phyloP scores from a whole-genome alignment of 2,888 invertebrate genomes.

The Gastracanthus pulcherrimus region DNA sequence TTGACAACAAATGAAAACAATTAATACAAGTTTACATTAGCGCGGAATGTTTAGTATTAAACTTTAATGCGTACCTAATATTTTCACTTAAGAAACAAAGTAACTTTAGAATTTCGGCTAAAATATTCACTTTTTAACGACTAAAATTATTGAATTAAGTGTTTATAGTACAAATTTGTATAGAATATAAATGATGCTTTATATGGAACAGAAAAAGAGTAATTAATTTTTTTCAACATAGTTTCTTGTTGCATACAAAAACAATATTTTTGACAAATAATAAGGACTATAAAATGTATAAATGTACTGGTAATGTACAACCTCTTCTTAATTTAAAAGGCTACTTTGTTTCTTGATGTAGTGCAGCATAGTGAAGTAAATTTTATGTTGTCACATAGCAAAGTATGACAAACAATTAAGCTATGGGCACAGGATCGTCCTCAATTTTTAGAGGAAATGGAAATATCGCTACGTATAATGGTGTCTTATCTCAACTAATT shows the following conservation, averaged over 20 bases:
- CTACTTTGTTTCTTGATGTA: slow-evolving; percentile 41
- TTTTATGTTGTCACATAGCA: not conserved
- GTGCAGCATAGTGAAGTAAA: slow-evolving; percentile 19
- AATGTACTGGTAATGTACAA: too few species aligned
- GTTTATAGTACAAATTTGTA: slow-evolving; percentile 41
- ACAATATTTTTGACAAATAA: not conserved
- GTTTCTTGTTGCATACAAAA: slow-evolving; percentile 21
- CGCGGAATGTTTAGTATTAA: slow-evolving; percentile 44
- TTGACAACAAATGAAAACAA: slow-evolving; percentile 16
- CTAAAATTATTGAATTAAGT: slow-evolving; percentile 20
- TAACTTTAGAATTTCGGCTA: slow-evolving; percentile 28
- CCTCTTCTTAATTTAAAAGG: slow-evolving; percentile 9
- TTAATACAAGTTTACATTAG: slow-evolving; percentile 30
- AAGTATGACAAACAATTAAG: slow-evolving; percentile 35
- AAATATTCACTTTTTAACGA: slow-evolving; percentile 16
- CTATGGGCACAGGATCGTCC: slow-evolving; percentile 45
- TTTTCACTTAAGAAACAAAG: slow-evolving; percentile 39
- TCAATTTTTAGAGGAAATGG: slow-evolving; percentile 54
- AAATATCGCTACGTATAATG: slow-evolving; percentile 74
- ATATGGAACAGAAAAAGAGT: not conserved
- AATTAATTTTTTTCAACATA: not conserved
- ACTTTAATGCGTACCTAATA: slow-evolving; percentile 45
- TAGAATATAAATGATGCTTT: slow-evolving; percentile 6
- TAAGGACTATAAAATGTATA: too few species aligned
- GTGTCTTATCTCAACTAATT: slow-evolving; percentile 73